Percentiles rank a stretch among this genome's conserved stretches.
These are phyloP conservation scores for Dromaius novaehollandiae DNA, from an alignment of 2,113 vertebrate species.

Conservation along the genomic window DNA sequence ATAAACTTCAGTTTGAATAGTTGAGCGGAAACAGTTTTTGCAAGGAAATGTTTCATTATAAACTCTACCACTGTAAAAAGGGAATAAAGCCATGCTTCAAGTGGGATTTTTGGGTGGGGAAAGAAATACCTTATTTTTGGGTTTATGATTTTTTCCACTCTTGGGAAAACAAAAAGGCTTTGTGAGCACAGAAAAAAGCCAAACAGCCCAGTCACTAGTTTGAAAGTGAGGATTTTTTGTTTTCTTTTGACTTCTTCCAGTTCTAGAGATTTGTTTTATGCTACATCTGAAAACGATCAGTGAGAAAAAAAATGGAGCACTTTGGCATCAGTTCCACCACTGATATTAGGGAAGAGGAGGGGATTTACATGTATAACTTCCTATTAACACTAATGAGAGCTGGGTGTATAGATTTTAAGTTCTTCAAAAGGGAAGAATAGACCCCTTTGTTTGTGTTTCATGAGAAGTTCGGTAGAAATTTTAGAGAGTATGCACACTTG, in stretches of 20 bases:
- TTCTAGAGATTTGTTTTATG: background rate
- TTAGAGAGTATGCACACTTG: background rate
- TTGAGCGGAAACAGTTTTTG: background rate
- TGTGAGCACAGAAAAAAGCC: background rate
- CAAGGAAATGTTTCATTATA: background rate
- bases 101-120: background rate
- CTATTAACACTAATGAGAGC: background rate
- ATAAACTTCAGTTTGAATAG: background rate
- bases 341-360: background rate
- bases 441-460: background rate
- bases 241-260: background rate
- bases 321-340: background rate
- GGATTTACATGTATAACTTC: background rate
- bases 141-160: background rate
- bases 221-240: background rate
- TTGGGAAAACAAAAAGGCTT: background rate
- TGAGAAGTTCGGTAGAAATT: conserved; percentile 4
- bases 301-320: background rate
- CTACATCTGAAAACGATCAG: background rate
- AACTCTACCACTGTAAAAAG: background rate
- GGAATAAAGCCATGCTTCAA: background rate
- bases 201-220: background rate
- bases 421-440: background rate
- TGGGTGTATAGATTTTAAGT: background rate
- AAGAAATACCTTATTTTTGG: background rate